Percentiles rank a stretch among this genome's conserved stretches.
These are phyloP conservation scores for Acleris holmiana DNA, from an alignment of 2,888 invertebrate species.

Conservation along the genomic window DNA sequence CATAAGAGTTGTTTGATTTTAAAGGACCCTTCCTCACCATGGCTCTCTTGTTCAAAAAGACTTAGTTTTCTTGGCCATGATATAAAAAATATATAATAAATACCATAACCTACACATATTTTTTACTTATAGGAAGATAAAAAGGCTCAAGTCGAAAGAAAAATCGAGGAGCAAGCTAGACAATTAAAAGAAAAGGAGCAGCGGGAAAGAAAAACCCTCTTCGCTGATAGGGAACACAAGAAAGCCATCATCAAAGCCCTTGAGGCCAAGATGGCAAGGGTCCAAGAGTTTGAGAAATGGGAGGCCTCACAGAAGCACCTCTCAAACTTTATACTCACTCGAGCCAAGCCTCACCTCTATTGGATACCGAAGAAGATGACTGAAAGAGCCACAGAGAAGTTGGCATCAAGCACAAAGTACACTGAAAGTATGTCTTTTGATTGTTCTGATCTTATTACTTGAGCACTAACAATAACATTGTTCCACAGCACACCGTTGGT, in stretches of 20 bases:
- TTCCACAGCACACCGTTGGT: neutral
- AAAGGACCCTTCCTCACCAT: no score
- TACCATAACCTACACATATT: neutral
- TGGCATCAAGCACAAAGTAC: conserved; percentile 85
- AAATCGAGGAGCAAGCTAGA: conserved; percentile 95
- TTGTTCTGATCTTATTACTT: neutral
- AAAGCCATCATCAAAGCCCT: conserved; percentile 94
- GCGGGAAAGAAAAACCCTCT: conserved; percentile 92
- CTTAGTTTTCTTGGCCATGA: no score
- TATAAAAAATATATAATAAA: no score
- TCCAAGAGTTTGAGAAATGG: conserved; percentile 95
- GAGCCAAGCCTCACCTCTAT: conserved; percentile 93
- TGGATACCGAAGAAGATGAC: conserved; percentile 93
- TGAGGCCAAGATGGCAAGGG: conserved; percentile 94
- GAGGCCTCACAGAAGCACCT: conserved; percentile 89
- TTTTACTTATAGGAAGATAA: conserved; percentile 69
- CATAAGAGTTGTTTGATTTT: no score
- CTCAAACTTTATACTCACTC: conserved; percentile 93
- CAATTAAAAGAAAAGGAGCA: conserved; percentile 92
- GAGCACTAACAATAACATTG: neutral
- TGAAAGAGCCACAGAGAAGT: conserved; percentile 87
- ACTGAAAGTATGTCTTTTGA: conserved; percentile 85
- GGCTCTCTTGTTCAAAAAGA: no score
- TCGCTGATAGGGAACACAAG: conserved; percentile 93
- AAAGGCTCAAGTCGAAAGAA: conserved; percentile 93